Evolutionary conservation across 2,888 invertebrate species (phyloP).

Genomic region (Timema podura): DNA sequence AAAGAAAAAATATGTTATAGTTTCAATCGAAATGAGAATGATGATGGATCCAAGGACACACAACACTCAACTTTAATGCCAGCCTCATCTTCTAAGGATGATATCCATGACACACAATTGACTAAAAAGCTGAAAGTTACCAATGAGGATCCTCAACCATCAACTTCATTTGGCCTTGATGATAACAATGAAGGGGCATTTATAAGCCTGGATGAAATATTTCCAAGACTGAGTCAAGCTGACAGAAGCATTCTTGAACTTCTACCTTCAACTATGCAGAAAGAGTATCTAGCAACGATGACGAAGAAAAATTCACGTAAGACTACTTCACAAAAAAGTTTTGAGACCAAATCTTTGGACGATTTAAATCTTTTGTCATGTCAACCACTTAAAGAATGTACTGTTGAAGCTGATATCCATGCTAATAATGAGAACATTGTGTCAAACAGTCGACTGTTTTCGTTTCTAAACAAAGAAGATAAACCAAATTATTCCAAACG

Average conservation of each 20-base stretch:
- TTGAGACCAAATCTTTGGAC: background rate
- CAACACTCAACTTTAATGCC: no score
- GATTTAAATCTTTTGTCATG: background rate
- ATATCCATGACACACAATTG: background rate
- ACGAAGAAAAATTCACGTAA: slow-evolving; percentile 18
- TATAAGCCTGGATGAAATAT: slow-evolving; percentile 43
- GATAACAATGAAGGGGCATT: slow-evolving; percentile 7
- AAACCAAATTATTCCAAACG: no score
- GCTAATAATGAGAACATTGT: slow-evolving; percentile 24
- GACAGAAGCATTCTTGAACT: slow-evolving; percentile 43
- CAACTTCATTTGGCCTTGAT: background rate
- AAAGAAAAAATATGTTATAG: no score
- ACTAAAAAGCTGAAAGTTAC: background rate
- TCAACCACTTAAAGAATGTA: background rate
- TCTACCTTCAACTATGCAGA: slow-evolving; percentile 44
- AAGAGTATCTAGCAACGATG: slow-evolving; percentile 35
- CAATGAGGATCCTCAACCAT: background rate
- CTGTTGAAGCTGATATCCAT: slow-evolving; percentile 28
- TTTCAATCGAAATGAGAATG: no score
- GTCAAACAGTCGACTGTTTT: no score
- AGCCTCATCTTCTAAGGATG: background rate
- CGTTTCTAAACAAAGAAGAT: no score
- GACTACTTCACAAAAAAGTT: background rate
- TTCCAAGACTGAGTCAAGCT: slow-evolving; percentile 46
- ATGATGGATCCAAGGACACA: no score